A percentile compares a stretch with the other conserved stretches of the same genome.
These are phyloP conservation scores for Aptenodytes patagonicus DNA, from an alignment of 2,113 vertebrate genomes.

Conservation along the genomic window DNA sequence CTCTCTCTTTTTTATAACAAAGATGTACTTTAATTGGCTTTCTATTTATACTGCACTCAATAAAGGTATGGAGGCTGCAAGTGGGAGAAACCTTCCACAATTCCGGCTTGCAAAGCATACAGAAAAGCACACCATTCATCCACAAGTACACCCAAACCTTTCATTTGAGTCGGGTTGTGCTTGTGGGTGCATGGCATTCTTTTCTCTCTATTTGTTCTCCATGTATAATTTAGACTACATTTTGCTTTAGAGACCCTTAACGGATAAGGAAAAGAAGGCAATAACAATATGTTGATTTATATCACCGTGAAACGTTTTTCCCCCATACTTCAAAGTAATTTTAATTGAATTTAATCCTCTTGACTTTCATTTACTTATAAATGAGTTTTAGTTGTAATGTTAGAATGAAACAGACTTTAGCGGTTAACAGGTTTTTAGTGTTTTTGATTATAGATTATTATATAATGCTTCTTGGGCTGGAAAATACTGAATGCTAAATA, in stretches of 20 bases:
- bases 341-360: conserved; percentile 80
- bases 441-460: conserved; percentile 75
- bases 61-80: conserved; percentile 57
- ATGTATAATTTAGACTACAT: conserved; percentile 56
- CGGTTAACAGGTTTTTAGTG: conserved; percentile 72
- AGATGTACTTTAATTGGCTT: conserved; percentile 68
- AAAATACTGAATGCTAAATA: conserved; percentile 60
- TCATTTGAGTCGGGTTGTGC: conserved; percentile 22
- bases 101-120: conserved; percentile 9
- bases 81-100: conserved; percentile 16
- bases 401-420: conserved; percentile 67
- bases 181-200: conserved; percentile 47
- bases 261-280: conserved; percentile 66
- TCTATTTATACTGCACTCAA: conserved; percentile 55
- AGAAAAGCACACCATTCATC: conserved; percentile 36
- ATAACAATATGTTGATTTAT: conserved; percentile 72
- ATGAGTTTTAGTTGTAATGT: conserved; percentile 73
- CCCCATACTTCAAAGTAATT: conserved; percentile 76
- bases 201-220: conserved; percentile 41
- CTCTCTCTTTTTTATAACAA: conserved; percentile 50
- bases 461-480: conserved; percentile 58
- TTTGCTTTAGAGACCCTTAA: conserved; percentile 64
- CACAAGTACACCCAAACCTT: conserved; percentile 49
- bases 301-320: conserved; percentile 66
- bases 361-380: conserved; percentile 80